These are phyloP conservation scores for Heterotis niloticus DNA, from an alignment of 2,113 vertebrate species.

Conservation along the genomic window DNA sequence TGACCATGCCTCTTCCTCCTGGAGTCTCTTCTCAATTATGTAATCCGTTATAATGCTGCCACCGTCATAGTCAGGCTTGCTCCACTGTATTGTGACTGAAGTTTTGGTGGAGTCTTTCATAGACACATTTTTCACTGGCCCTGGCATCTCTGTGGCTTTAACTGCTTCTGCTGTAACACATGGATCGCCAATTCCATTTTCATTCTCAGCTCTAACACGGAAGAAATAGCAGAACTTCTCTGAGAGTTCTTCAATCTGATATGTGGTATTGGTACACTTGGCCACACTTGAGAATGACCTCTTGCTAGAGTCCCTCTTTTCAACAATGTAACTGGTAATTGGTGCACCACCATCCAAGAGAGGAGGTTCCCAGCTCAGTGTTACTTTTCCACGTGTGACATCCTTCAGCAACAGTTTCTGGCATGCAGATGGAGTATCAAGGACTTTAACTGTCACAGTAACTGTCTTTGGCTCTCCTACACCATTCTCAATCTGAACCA, in stretches of 20 bases:
- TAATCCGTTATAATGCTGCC: conserved; percentile 94
- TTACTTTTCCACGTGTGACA: conserved; percentile 84
- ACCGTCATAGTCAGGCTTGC: conserved; percentile 92
- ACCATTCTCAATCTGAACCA: conserved; percentile 87
- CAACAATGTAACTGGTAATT: conserved; percentile 87
- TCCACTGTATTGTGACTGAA: conserved; percentile 86
- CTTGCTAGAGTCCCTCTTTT: conserved; percentile 93
- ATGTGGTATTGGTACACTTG: conserved; percentile 80
- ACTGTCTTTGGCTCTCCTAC: conserved; percentile 83
- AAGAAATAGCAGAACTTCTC: conserved; percentile 93
- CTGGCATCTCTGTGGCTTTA: conserved; percentile 87
- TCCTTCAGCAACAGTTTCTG: conserved; percentile 85
- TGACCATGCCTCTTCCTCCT: conserved; percentile 78
- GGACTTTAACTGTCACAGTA: conserved; percentile 86
- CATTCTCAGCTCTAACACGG: conserved; percentile 92
- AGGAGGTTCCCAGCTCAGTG: conserved; percentile 85
- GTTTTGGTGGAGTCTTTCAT: conserved; percentile 97
- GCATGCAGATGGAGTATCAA: conserved; percentile 86
- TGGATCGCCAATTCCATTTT: conserved; percentile 87
- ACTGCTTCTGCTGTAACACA: conserved; percentile 85
- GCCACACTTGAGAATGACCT: conserved; percentile 82
- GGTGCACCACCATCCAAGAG: conserved; percentile 88
- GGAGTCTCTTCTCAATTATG: conserved; percentile 82
- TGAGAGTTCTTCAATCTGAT: conserved; percentile 82
- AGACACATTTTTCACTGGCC: conserved; percentile 79